Evolutionary conservation across 2,888 invertebrate genomes (phyloP), one percentile per base, ranked within the genome.

Genomic region (Empis stercorea): DNA sequence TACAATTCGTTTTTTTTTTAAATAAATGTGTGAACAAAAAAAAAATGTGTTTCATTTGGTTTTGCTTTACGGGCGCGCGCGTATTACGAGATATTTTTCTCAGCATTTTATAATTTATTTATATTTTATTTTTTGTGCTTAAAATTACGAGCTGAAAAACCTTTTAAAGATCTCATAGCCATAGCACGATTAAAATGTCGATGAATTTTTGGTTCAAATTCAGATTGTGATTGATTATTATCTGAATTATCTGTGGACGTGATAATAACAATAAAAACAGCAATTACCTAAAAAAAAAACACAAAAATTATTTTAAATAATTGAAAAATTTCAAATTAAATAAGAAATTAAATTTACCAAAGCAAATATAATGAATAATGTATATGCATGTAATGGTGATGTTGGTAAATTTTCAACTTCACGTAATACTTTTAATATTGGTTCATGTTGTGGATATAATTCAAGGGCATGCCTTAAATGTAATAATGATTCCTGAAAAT

Each of bases 141-240:
- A 40, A 57, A 53, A 20, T 57, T 53, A 16, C 61, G 57, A 46
- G 61, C 51, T 40, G 61, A 57, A 39, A 75, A 72, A 40, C 79
- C 78, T 41, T 80, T 75, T 39, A 91, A 73, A 44, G 87, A 85
- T 13, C 87, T 76, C 87, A 89, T 88, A 14, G 89, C 87, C 83
- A 89, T 84, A 13, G 88, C 87, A 56, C 88, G 76, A 71, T 88
- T 89, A 69, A 89, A 89, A 63, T 89, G 87, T 30, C 88, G 78
- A 57, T 86, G 86, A 7, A 81, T 78, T 63, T 81, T 83, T 57
- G 76, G 74, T 53, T 79, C 79, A 49, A 71, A 75, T 40, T 73
- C 78, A 52, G 61, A 58, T 45, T 56, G 57, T 34, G 52, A 52
- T 49, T 51, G 55, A 13, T 52, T 50, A 66, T 68, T 58, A 55